A percentile compares a stretch with the other conserved stretches of the same genome.
phyloP scores from a whole-genome alignment of 2,888 invertebrate genomes.

The Pseudolycoriella hygida region DNA sequence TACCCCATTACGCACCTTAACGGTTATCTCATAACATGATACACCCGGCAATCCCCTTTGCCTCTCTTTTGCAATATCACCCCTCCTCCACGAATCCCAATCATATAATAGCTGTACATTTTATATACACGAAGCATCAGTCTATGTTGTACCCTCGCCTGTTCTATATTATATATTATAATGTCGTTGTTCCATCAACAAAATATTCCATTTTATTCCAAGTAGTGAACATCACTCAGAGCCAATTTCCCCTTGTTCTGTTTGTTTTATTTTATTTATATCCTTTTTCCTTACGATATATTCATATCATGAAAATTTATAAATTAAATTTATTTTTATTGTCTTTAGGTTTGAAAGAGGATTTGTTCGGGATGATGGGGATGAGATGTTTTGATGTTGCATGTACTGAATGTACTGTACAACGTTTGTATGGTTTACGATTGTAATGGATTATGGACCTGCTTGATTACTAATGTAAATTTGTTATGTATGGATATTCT shows the following conservation, averaged over 20 bases:
- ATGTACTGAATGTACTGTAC: no score
- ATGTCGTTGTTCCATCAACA: background rate
- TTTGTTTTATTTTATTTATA: background rate
- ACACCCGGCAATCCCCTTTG: background rate
- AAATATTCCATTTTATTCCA: background rate
- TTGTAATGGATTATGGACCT: no score
- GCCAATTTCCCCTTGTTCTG: constrained; percentile 2
- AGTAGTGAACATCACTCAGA: constrained; percentile 4
- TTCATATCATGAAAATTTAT: constrained; percentile 8
- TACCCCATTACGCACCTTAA: constrained; percentile 14
- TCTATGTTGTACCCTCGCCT: background rate
- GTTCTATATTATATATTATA: background rate
- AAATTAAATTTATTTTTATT: constrained; percentile 8
- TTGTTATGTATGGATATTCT: no score
- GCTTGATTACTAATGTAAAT: no score
- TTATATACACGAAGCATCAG: no score
- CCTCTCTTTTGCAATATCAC: constrained; percentile 1
- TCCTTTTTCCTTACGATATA: constrained; percentile 1
- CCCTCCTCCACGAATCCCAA: background rate
- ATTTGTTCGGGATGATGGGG: background rate
- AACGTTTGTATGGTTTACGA: no score
- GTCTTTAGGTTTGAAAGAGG: constrained; percentile 2
- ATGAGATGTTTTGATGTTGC: no score
- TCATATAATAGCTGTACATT: background rate
- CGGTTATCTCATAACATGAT: constrained; percentile 8